phyloP scores from a whole-genome alignment of 2,113 vertebrate genomes.

The Phainopepla nitens region DNA sequence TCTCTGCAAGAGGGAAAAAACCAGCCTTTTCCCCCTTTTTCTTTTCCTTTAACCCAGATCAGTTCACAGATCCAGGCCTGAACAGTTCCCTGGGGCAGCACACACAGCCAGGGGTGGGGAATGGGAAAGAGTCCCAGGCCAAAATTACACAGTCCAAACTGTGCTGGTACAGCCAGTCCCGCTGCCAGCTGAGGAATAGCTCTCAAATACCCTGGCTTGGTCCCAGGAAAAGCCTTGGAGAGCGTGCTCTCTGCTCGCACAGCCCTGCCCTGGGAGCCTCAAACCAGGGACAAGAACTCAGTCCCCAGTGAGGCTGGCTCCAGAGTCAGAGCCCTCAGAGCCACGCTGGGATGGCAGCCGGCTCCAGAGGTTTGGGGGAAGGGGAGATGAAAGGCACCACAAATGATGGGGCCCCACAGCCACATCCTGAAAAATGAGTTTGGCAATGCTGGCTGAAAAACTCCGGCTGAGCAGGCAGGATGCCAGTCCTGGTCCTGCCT shows the following conservation, averaged over 20 bases:
- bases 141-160: constrained; percentile 40
- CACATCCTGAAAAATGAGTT: neutral
- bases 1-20: neutral
- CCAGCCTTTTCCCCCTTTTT: fast-evolving
- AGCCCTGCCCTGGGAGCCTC: neutral
- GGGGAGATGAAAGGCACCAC: neutral
- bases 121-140: neutral
- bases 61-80: neutral
- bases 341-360: fast-evolving
- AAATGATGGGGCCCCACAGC: neutral
- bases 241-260: fast-evolving
- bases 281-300: neutral
- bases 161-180: constrained; percentile 33
- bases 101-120: neutral
- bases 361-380: neutral
- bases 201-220: constrained; percentile 2
- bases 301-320: neutral
- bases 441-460: neutral
- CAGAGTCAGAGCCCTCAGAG: neutral
- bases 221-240: constrained; percentile 1
- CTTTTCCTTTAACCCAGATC: neutral
- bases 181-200: neutral
- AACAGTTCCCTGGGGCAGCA: neutral
- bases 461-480: fast-evolving
- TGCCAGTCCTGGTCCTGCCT: neutral